Evolutionary conservation across 2,888 invertebrate genomes (phyloP), one percentile per base, ranked within the genome.

Genomic region (Ophion slaviceki): DNA sequence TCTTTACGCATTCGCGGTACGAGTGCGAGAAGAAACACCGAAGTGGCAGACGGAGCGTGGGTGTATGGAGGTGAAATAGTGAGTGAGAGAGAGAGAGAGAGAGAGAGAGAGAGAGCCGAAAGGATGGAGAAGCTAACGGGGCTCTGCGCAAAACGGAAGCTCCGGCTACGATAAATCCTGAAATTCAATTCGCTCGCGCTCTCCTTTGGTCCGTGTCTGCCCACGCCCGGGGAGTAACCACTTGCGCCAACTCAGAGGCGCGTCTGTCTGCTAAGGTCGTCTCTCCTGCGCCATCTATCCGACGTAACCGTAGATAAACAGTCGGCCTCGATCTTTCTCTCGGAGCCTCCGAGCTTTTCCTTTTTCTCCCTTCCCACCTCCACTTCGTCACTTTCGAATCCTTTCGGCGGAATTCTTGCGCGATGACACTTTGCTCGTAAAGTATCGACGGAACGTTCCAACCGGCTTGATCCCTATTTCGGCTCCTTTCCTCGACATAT

Each of bases 121-220:
- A 68, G 68, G 67, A 78, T 67, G 61, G 45, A 61, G 80, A 86
- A 64, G 78, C 70, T 79, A 80, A 77, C 68, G 87, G 88, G 86
- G 79, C 68, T 81, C 88, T 87, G 90, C 87, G 89, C 85, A 88
- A 90, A 93, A 93, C 93, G 92, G 93, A 93, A 93, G 93, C 93
- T 92, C 92, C 90, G 87, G 82, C 85, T 90, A 91, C 93, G 91
- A 93, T 93, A 93, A 93, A 93, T 93, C 92, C 87, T 90, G 88
- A 91, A 92, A 93, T 93, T 93, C 93, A 93, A 93, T 93, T 93
- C 89, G 87, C 88, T 88, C 85, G 82, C 87, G 88, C 87, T 84
- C 82, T 76, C 83, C 80, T 80, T 61, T 68, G 72, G 82, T 78
- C 75, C 80, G 84, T 71, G 85, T 86, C 88, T 86, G 86, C 88